Percentiles rank a stretch among this genome's conserved stretches.
phyloP scores from a whole-genome alignment of 2,888 invertebrate species.

The Alentia gelatinosa region DNA sequence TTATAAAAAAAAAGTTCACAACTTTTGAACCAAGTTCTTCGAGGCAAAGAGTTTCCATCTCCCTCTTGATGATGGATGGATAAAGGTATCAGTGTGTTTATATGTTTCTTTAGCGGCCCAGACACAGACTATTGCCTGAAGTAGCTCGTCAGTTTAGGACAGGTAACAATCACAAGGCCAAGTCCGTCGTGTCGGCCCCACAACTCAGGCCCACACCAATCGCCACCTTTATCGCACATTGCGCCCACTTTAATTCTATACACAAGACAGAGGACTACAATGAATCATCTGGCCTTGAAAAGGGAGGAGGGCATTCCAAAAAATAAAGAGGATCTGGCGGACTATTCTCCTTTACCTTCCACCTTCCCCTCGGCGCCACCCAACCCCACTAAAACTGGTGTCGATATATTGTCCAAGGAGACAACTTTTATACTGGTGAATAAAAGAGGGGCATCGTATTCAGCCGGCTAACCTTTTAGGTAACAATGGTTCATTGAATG shows the following conservation, averaged over 20 bases:
- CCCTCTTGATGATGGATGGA: too few species aligned
- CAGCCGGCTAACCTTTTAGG: constrained; percentile 14
- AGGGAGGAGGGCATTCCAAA: too few species aligned
- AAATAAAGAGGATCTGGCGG: not conserved
- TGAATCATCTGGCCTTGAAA: not conserved
- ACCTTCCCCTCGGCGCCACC: not conserved
- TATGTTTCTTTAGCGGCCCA: too few species aligned
- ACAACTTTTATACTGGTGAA: not conserved
- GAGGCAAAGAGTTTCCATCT: too few species aligned
- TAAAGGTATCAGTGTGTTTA: too few species aligned
- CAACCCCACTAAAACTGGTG: not conserved
- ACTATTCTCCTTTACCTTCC: not conserved
- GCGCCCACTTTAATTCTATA: not conserved
- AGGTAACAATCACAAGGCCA: not conserved
- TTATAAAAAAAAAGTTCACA: too few species aligned
- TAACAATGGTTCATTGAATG: constrained; percentile 33
- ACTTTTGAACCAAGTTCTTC: too few species aligned
- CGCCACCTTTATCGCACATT: not conserved
- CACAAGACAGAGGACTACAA: not conserved
- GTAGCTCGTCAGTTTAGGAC: not conserved
- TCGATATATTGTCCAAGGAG: not conserved
- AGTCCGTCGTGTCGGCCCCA: not conserved
- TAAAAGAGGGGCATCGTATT: constrained; percentile 1
- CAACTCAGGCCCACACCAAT: not conserved
- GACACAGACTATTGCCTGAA: not conserved